Evolutionary conservation across 2,888 invertebrate species (phyloP).

Genomic region (Marasmarcha lunaedactyla): DNA sequence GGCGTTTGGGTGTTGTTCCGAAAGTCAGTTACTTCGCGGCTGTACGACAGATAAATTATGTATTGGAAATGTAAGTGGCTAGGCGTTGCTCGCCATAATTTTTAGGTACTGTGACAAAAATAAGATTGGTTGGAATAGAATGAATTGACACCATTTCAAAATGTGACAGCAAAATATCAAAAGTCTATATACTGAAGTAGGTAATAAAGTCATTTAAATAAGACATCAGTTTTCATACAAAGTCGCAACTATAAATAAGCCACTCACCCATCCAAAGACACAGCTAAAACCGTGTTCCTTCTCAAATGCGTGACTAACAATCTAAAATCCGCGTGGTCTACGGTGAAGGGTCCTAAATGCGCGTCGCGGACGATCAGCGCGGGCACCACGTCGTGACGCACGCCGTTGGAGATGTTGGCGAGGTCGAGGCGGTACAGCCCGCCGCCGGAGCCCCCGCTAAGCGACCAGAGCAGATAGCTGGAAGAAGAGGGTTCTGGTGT

Average conservation of each 20-base stretch:
- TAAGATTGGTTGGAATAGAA: too few species aligned
- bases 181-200: too few species aligned
- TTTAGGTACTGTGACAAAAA: too few species aligned
- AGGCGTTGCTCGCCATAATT: too few species aligned
- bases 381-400: slow-evolving; percentile 76
- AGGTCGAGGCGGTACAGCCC: slow-evolving; percentile 84
- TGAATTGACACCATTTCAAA: too few species aligned
- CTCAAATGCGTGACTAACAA: slow-evolving; percentile 80
- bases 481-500: slow-evolving; percentile 10
- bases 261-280: slow-evolving; percentile 86
- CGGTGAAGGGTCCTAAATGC: slow-evolving; percentile 83
- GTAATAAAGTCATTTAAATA: too few species aligned
- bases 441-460: slow-evolving; percentile 65
- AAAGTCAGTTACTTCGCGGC: slow-evolving; percentile 78
- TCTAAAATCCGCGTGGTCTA: slow-evolving; percentile 85
- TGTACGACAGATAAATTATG: slow-evolving; percentile 25
- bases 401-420: slow-evolving; percentile 80
- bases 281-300: slow-evolving; percentile 82
- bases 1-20: slow-evolving; percentile 81
- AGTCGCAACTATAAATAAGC: not conserved
- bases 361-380: slow-evolving; percentile 74
- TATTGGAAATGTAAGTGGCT: too few species aligned
- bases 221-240: not conserved
- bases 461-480: slow-evolving; percentile 85
- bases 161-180: too few species aligned